A percentile compares a stretch with the other conserved stretches of the same genome.
These are phyloP conservation scores for Ophion slaviceki DNA, from an alignment of 2,888 invertebrate genomes.

Conservation along the genomic window DNA sequence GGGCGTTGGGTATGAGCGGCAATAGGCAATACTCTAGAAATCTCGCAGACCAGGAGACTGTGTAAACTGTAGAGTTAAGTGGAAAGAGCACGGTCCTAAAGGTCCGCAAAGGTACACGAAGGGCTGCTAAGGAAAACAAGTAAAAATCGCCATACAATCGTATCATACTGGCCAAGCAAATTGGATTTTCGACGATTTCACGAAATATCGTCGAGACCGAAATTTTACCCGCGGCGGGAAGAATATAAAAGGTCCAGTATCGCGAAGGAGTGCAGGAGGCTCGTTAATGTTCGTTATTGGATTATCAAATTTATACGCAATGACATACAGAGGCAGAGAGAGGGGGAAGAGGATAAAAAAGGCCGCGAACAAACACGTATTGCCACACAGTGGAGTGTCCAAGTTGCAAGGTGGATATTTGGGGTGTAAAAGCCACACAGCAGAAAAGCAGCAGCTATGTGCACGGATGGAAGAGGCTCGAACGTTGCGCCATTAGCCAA, in stretches of 20 bases:
- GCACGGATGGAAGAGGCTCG: constrained; percentile 44
- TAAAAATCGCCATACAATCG: too few species aligned
- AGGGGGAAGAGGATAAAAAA: not conserved
- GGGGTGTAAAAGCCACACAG: constrained; percentile 39
- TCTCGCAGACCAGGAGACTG: not conserved
- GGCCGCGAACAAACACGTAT: constrained; percentile 75
- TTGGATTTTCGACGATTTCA: not conserved
- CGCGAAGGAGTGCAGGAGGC: not conserved
- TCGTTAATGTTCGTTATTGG: not conserved
- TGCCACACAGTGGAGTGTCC: constrained; percentile 38
- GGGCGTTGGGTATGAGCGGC: not conserved
- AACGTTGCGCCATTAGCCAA: constrained; percentile 76
- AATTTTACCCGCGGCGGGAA: not conserved
- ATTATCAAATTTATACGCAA: not conserved
- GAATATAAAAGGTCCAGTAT: not conserved
- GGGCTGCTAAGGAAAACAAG: too few species aligned
- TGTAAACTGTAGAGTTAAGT: not conserved
- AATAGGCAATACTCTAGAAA: not conserved
- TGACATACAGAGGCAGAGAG: not conserved
- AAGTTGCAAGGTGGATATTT: constrained; percentile 39
- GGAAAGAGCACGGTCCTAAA: not conserved
- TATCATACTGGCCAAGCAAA: not conserved
- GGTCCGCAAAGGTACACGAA: too few species aligned
- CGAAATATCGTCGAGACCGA: not conserved
- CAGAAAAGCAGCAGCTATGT: constrained; percentile 27